phyloP scores from a whole-genome alignment of 2,797 vertebrate genomes.

The Mus minutoides region DNA sequence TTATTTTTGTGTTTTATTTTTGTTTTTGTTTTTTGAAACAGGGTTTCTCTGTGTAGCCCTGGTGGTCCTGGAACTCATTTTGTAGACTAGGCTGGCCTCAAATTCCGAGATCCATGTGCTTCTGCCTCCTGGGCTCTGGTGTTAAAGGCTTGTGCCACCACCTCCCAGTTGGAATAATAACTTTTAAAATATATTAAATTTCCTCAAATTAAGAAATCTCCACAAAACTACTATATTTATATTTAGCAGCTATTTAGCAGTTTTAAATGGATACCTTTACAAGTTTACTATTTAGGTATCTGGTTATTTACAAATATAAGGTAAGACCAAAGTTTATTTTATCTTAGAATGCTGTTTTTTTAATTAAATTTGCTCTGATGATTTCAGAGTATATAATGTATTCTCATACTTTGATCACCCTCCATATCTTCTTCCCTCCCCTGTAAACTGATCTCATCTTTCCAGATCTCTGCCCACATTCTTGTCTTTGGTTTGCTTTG shows the following conservation, averaged over 20 bases:
- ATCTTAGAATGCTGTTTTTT: slow-evolving; percentile 6
- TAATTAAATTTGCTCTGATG: background rate
- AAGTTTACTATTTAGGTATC: slow-evolving; percentile 30
- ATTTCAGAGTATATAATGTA: background rate
- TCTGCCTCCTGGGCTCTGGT: background rate
- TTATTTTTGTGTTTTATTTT: background rate
- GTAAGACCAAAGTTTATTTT: slow-evolving; percentile 12
- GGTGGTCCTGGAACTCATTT: background rate
- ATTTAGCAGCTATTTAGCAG: background rate
- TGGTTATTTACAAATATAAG: background rate
- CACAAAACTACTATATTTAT: background rate
- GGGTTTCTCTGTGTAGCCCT: background rate
- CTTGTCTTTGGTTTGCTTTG: background rate
- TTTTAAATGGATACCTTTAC: slow-evolving; percentile 19
- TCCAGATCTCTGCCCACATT: background rate
- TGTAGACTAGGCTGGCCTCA: background rate
- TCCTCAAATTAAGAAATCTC: background rate
- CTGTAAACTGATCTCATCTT: background rate
- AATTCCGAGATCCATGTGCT: background rate
- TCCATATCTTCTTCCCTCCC: too few relatives aligned
- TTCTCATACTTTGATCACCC: background rate
- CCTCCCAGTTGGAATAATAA: background rate
- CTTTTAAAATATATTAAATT: background rate
- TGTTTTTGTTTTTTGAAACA: background rate
- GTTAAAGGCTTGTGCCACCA: background rate